Evolutionary conservation across 2,797 vertebrate species (phyloP).

Genomic region (Tenualosa ilisha): DNA sequence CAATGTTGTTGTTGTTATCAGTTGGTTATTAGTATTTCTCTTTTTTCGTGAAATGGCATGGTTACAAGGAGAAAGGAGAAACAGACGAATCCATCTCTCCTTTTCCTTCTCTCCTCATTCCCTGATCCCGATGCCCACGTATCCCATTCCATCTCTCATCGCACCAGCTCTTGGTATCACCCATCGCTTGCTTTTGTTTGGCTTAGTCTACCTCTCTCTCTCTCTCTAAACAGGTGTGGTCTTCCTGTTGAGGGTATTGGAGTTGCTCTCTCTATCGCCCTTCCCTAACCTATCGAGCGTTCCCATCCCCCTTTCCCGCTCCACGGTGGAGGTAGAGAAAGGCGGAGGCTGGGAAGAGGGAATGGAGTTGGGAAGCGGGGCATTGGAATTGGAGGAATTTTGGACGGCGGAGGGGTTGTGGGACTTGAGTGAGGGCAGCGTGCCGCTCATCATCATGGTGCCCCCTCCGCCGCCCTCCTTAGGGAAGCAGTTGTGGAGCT

Average conservation of each 20-base stretch:
- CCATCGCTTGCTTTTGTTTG: conserved; percentile 10
- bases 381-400: conserved; percentile 79
- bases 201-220: background rate
- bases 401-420: conserved; percentile 76
- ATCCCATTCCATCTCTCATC: background rate
- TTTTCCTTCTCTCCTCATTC: conserved; percentile 8
- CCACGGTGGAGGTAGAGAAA: conserved; percentile 78
- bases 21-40: conserved; percentile 68
- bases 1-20: conserved; percentile 76
- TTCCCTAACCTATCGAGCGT: conserved; percentile 79
- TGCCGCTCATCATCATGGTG: conserved; percentile 77
- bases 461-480: conserved; percentile 77
- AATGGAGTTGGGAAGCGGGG: conserved; percentile 75
- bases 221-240: conserved; percentile 81
- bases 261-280: conserved; percentile 83
- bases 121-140: conserved; percentile 20
- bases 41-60: conserved; percentile 60
- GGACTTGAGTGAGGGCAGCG: conserved; percentile 80
- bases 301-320: conserved; percentile 79
- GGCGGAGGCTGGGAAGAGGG: conserved; percentile 73
- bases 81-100: conserved; percentile 36
- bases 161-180: background rate
- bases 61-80: conserved; percentile 68
- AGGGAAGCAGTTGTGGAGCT: conserved; percentile 92
- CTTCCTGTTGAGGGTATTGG: conserved; percentile 92